phyloP scores from a whole-genome alignment of 2,888 invertebrate genomes.

The Cepaea hortensis region DNA sequence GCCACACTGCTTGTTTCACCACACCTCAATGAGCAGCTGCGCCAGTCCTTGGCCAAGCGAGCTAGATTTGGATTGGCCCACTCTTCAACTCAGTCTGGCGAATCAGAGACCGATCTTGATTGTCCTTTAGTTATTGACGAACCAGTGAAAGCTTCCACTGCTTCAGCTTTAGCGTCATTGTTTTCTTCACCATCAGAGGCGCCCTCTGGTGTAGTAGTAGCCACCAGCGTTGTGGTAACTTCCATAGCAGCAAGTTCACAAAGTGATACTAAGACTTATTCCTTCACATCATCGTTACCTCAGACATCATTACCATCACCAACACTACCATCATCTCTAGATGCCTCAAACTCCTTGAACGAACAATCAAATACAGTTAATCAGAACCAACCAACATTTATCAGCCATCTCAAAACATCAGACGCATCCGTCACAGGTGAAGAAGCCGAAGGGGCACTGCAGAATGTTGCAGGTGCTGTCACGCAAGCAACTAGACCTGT shows the following conservation, averaged over 20 bases:
- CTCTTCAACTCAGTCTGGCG: slow-evolving; percentile 1
- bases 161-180: slow-evolving; percentile 6
- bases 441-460: neutral
- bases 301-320: too few relatives aligned
- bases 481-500: neutral
- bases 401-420: neutral
- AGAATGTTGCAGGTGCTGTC: neutral
- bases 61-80: slow-evolving; percentile 33
- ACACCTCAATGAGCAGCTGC: slow-evolving; percentile 42
- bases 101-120: slow-evolving; percentile 42
- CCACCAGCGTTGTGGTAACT: neutral
- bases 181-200: neutral
- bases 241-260: neutral
- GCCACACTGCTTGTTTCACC: slow-evolving; percentile 37
- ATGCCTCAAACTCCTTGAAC: neutral
- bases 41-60: slow-evolving; percentile 43
- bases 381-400: neutral
- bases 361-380: neutral
- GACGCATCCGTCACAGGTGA: neutral
- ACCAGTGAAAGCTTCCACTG: neutral
- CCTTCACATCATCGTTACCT: neutral
- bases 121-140: slow-evolving; percentile 51
- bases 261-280: neutral
- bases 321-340: neutral
- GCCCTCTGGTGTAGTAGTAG: neutral